These are phyloP conservation scores for Archips xylosteana DNA, from an alignment of 2,888 invertebrate genomes.

Conservation along the genomic window DNA sequence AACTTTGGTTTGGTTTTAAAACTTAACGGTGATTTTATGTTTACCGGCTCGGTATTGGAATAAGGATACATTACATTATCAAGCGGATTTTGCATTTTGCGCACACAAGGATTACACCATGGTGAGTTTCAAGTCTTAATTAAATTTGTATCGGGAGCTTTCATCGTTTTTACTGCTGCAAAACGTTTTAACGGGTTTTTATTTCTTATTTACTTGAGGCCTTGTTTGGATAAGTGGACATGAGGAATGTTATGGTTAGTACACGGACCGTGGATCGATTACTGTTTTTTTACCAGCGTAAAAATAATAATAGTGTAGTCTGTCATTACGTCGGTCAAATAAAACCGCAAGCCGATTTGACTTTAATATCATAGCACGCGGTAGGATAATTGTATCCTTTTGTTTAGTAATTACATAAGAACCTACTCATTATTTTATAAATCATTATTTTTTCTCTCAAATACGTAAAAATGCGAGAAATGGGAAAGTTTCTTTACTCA, in stretches of 20 bases:
- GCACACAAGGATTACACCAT: conserved; percentile 50
- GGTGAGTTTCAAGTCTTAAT: conserved; percentile 47
- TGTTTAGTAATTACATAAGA: too few relatives aligned
- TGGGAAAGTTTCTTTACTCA: conserved; percentile 7
- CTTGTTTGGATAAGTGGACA: conserved; percentile 12
- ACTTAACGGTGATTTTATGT: conserved; percentile 45
- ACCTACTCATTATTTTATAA: background rate
- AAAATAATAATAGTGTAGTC: background rate
- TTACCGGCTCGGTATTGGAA: conserved; percentile 31
- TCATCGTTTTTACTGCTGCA: conserved; percentile 33
- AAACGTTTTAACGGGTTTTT: conserved; percentile 25
- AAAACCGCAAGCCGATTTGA: background rate
- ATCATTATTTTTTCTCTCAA: background rate
- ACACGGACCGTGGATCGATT: background rate
- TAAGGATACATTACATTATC: conserved; percentile 46
- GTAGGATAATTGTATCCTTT: too few relatives aligned
- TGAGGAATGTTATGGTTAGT: conserved; percentile 20
- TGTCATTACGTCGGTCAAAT: background rate
- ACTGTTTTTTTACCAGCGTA: background rate
- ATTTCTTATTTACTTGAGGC: conserved; percentile 9
- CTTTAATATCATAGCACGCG: background rate
- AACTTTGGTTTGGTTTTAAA: conserved; percentile 45
- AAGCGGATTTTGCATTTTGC: conserved; percentile 49
- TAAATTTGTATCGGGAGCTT: conserved; percentile 13
- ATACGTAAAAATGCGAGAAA: background rate